Evolutionary conservation across 2,113 vertebrate genomes (phyloP).

Genomic region (Eleginops maclovinus): DNA sequence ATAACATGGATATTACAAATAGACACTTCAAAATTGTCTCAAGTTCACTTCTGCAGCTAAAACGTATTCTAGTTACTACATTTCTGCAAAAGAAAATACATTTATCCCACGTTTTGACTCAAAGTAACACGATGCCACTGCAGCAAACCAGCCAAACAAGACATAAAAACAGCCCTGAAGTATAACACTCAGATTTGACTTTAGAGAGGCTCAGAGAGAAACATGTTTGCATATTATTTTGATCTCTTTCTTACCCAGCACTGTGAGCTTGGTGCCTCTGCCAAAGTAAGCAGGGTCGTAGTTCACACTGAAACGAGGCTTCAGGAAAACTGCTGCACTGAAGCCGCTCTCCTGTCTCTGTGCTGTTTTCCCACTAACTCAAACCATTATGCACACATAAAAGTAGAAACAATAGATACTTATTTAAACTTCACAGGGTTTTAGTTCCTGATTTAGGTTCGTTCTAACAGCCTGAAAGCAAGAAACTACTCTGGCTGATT

Average conservation of each 20-base stretch:
- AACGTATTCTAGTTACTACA: too few relatives aligned
- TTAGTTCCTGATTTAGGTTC: background rate
- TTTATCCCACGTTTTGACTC: background rate
- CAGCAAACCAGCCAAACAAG: background rate
- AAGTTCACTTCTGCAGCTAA: too few relatives aligned
- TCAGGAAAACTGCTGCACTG: conserved; percentile 69
- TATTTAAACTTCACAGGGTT: too few relatives aligned
- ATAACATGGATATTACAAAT: background rate
- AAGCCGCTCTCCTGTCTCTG: background rate
- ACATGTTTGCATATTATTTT: background rate
- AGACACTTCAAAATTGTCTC: too few relatives aligned
- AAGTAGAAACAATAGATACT: background rate
- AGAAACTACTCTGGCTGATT: background rate
- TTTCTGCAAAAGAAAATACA: background rate
- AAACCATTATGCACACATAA: background rate
- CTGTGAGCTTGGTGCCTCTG: conserved; percentile 79
- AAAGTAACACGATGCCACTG: conserved; percentile 38
- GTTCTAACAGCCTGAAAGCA: background rate
- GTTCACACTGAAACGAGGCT: conserved; percentile 79
- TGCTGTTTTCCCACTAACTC: background rate
- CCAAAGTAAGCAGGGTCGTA: conserved; percentile 81
- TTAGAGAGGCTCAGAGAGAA: background rate
- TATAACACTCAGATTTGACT: background rate
- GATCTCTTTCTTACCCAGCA: conserved; percentile 58
- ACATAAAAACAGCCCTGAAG: background rate